Percentiles rank a stretch among this genome's conserved stretches.
phyloP scores from a whole-genome alignment of 2,797 vertebrate genomes.

The Scolopax bukidnonensis region DNA sequence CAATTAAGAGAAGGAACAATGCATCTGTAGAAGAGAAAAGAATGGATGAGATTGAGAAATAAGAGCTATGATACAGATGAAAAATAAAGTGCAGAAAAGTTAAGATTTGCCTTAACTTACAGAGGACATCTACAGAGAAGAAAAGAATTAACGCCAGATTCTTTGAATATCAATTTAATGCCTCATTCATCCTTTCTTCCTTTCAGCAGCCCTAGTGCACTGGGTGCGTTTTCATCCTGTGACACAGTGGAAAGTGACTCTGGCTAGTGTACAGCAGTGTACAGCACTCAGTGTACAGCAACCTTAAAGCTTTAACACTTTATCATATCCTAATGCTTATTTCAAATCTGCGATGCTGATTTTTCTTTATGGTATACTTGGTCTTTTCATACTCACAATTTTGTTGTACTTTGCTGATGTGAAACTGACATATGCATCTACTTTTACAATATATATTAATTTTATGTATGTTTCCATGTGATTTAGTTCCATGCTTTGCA shows the following conservation, averaged over 20 bases:
- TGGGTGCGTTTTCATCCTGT: neutral
- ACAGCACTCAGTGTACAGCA: too few relatives aligned
- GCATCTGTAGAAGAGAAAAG: neutral
- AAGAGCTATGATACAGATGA: neutral
- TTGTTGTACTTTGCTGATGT: neutral
- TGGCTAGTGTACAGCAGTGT: too few relatives aligned
- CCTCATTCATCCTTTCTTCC: neutral
- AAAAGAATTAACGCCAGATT: neutral
- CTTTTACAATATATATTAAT: neutral
- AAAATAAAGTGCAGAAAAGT: neutral
- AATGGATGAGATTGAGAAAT: neutral
- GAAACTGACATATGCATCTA: neutral
- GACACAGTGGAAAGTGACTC: neutral
- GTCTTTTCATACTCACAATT: neutral
- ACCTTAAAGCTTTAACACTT: neutral
- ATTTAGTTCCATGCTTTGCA: constrained; percentile 87
- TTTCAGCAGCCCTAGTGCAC: neutral
- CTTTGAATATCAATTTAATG: neutral
- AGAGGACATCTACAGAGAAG: neutral
- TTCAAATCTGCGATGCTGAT: neutral
- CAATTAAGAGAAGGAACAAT: neutral
- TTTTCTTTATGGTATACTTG: neutral
- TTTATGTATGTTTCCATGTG: constrained; percentile 3
- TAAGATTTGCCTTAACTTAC: neutral
- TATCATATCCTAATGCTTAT: neutral